A percentile compares a stretch with the other conserved stretches of the same genome.
phyloP scores from a whole-genome alignment of 1,140 invertebrate species.

The Vollenhovia emeryi region DNA sequence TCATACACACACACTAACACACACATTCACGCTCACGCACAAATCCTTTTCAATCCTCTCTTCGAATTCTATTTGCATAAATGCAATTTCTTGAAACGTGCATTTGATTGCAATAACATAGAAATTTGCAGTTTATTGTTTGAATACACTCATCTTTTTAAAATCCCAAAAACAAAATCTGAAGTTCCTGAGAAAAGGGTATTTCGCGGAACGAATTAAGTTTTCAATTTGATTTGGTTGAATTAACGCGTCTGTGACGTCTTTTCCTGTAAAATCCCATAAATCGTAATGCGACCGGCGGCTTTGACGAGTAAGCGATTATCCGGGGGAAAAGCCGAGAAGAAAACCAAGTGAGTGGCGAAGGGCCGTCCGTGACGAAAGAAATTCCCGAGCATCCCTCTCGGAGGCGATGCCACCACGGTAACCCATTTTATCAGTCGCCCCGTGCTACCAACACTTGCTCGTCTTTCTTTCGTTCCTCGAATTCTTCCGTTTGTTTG shows the following conservation, averaged over 20 bases:
- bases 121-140: neutral
- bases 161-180: neutral
- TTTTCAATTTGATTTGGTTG: neutral
- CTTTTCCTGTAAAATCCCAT: slow-evolving; percentile 13
- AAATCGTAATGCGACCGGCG: slow-evolving; percentile 34
- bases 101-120: neutral
- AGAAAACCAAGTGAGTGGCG: slow-evolving; percentile 18
- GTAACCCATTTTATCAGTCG: slow-evolving; percentile 45
- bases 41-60: neutral
- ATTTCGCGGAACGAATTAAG: neutral
- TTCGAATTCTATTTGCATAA: neutral
- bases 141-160: neutral
- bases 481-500: slow-evolving; percentile 57
- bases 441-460: neutral
- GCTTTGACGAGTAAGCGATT: slow-evolving; percentile 31
- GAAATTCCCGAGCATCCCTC: slow-evolving; percentile 47
- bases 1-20: no score
- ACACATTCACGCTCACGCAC: no score
- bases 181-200: neutral
- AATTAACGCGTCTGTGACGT: neutral
- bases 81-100: neutral
- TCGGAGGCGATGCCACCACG: slow-evolving; percentile 18
- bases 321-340: slow-evolving; percentile 5
- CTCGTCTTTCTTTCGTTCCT: slow-evolving; percentile 27
- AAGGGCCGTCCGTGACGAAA: slow-evolving; percentile 18